Base-by-base conservation (phyloP, 2,113 vertebrate genomes). In the Nicator chloris region DNA sequence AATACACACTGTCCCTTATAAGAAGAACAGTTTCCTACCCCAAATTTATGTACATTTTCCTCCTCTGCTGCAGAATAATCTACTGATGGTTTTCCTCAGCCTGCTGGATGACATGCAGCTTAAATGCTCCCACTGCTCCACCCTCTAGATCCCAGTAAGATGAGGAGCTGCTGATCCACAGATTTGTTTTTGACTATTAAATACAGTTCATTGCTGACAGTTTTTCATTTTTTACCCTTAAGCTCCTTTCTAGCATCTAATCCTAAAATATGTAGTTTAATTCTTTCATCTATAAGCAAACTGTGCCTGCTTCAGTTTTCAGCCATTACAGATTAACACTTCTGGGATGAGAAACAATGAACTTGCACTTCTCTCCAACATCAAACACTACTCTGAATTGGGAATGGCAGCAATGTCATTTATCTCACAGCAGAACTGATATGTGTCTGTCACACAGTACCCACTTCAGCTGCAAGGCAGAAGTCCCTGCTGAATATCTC, bases 201-300 rank as follows among this genome's bases (percentile, higher is more conserved):
- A 96, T 53, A 95, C 51, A 87, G 72, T 71, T 77, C 44, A 75
- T 8, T 66, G 93, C 94, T 13, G 33, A 73, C 83, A 86, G 54
- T 73, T 97, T 78, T 97, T 82, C 95, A 82, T 81, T 95, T 94
- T 92, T 84, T 27, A 10, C 37, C 45, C 60, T 92, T 94, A 95
- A 96, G 69, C 87, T 96, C 83, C 96, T 96, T 96, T 94, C 72
- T 70, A 72, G 86, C 86, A 92, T 44, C 45, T 97, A 96, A 97
- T 97, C 92, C 95, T 81, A 75, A 96, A 96, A 96, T 39, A 96
- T 16, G 31, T 80, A 61, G 27, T 84, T 97, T 97, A 96, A 96
- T 97, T 97, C 95, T 95, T 44, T 71, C 50, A 59, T 86, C 88
- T 87, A 86, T 93, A 92, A 94, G 92, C 85, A 92, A 87, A 94